These are phyloP conservation scores for Cryptus viduatorius DNA, from an alignment of 2,888 invertebrate genomes.

Conservation along the genomic window DNA sequence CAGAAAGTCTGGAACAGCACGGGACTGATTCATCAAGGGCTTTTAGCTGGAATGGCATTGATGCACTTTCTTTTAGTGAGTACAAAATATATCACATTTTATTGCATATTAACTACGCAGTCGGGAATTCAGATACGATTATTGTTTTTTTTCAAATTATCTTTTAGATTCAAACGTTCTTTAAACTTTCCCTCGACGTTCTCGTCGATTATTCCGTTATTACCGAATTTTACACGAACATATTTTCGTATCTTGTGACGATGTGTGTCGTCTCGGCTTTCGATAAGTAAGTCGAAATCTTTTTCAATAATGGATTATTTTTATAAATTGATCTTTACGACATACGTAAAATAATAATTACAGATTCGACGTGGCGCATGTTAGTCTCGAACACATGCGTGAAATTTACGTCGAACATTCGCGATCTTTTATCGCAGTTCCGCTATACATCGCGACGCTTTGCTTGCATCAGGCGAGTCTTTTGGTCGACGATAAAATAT, in stretches of 20 bases:
- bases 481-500: slow-evolving; percentile 77
- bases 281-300: slow-evolving; percentile 76
- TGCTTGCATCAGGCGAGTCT: slow-evolving; percentile 78
- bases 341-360: slow-evolving; percentile 30
- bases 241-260: slow-evolving; percentile 79
- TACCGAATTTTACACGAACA: slow-evolving; percentile 78
- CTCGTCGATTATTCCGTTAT: slow-evolving; percentile 75
- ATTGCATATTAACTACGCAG: no score
- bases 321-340: neutral
- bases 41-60: slow-evolving; percentile 82
- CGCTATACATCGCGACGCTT: slow-evolving; percentile 79
- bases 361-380: slow-evolving; percentile 81
- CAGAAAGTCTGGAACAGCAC: slow-evolving; percentile 79
- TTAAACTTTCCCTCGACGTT: slow-evolving; percentile 74
- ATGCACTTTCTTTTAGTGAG: slow-evolving; percentile 81
- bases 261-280: slow-evolving; percentile 79
- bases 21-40: slow-evolving; percentile 81
- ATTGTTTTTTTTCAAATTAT: slow-evolving; percentile 10
- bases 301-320: neutral
- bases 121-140: neutral
- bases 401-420: slow-evolving; percentile 77
- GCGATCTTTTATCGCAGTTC: slow-evolving; percentile 77
- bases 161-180: slow-evolving; percentile 78
- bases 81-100: neutral
- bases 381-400: slow-evolving; percentile 76